Conservation (phyloP, 2,888 invertebrate species). For the Latrodectus elegans region DNA sequence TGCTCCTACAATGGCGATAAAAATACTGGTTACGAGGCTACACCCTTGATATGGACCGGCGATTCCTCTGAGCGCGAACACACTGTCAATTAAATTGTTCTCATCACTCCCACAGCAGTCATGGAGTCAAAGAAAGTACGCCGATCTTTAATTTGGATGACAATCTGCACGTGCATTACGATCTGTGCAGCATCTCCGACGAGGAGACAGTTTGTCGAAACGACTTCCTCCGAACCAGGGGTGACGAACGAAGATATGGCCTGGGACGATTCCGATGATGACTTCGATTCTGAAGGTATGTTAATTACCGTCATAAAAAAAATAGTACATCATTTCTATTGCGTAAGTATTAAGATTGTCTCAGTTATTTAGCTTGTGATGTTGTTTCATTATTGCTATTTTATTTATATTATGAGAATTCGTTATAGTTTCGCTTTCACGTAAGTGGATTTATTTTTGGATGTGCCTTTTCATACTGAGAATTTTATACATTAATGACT, state of each 20-base stretch:
- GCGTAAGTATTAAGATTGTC: too few relatives aligned
- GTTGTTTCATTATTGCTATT: too few relatives aligned
- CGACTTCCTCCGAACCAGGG: conserved; percentile 32
- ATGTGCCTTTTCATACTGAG: too few relatives aligned
- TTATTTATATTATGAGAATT: too few relatives aligned
- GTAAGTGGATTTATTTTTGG: too few relatives aligned
- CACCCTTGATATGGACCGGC: conserved; percentile 28
- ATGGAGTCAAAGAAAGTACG: not conserved
- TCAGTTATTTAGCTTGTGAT: too few relatives aligned
- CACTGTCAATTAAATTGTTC: not conserved
- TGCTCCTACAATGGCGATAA: conserved; percentile 31
- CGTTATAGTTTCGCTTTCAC: too few relatives aligned
- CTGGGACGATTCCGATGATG: conserved; percentile 52
- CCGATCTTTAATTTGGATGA: conserved; percentile 25
- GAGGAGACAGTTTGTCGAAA: conserved; percentile 25
- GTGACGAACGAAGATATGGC: conserved; percentile 24
- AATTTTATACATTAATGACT: too few relatives aligned
- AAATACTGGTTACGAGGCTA: conserved; percentile 33
- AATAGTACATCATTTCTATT: too few relatives aligned
- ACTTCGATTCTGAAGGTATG: conserved; percentile 57
- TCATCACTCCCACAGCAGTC: not conserved
- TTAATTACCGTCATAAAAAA: not conserved
- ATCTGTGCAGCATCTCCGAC: conserved; percentile 31
- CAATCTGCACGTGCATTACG: conserved; percentile 26
- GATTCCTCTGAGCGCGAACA: conserved; percentile 14